Percentiles rank a stretch among this genome's conserved stretches.
Conservation (phyloP, 2,888 invertebrate species). For the Phalera bucephala region DNA sequence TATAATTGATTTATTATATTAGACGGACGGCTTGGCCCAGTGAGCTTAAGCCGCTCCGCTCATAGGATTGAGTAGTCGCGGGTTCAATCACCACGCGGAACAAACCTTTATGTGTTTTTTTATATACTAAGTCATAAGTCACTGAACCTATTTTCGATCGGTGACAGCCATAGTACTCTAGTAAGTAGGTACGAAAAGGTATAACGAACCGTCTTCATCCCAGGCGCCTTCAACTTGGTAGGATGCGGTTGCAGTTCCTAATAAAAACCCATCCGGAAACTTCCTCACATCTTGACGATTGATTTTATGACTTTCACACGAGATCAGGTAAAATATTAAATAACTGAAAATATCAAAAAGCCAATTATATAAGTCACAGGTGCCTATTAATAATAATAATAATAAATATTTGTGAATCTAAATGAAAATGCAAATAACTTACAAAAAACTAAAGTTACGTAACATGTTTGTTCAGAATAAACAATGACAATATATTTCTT, state of each 20-base stretch:
- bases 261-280: constrained; percentile 45
- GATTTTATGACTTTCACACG: constrained; percentile 12
- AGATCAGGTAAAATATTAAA: constrained; percentile 7
- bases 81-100: too few relatives aligned
- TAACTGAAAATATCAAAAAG: constrained; percentile 9
- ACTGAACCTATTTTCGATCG: too few relatives aligned
- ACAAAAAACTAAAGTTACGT: background rate
- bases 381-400: background rate
- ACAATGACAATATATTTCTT: background rate
- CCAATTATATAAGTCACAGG: too few relatives aligned
- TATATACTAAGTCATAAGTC: too few relatives aligned
- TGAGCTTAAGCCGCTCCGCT: too few relatives aligned
- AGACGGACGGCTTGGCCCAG: too few relatives aligned
- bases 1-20: too few relatives aligned
- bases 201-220: constrained; percentile 68
- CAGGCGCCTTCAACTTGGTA: constrained; percentile 81
- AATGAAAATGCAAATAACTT: background rate
- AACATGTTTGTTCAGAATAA: background rate
- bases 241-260: constrained; percentile 61
- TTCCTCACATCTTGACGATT: constrained; percentile 27
- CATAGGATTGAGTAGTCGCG: too few relatives aligned
- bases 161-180: too few relatives aligned
- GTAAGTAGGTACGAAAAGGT: background rate
- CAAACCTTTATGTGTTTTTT: too few relatives aligned
- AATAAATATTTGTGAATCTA: too few relatives aligned